phyloP scores from a whole-genome alignment of 2,888 invertebrate species.

The Muschampia plurimacula region DNA sequence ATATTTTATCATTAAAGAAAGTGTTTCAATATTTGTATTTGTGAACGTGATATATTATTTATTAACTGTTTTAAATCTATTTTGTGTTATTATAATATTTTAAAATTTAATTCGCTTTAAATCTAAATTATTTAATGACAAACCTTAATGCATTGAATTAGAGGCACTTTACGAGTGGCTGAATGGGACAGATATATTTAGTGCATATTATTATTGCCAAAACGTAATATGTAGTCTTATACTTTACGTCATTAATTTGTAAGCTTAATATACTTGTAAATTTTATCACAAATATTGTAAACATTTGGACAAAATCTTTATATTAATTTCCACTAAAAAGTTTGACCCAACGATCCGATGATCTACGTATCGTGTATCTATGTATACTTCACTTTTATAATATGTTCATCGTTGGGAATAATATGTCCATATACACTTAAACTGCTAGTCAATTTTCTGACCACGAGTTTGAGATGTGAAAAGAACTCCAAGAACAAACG shows the following conservation, averaged over 20 bases:
- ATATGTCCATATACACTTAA: neutral
- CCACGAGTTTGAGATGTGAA: neutral
- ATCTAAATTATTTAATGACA: constrained; percentile 49
- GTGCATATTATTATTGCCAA: constrained; percentile 69
- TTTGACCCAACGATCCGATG: constrained; percentile 2
- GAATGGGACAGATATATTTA: constrained; percentile 58
- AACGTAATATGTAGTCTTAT: constrained; percentile 57
- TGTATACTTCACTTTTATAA: constrained; percentile 9
- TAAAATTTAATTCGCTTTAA: constrained; percentile 53
- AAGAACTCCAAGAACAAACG: neutral
- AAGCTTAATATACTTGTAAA: constrained; percentile 71
- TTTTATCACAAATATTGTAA: constrained; percentile 81
- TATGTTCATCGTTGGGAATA: neutral
- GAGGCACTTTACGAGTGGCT: constrained; percentile 80
- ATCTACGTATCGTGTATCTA: neutral
- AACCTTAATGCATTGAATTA: constrained; percentile 62
- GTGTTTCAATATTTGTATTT: constrained; percentile 60
- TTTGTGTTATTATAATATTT: constrained; percentile 43
- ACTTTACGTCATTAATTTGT: constrained; percentile 52
- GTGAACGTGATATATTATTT: constrained; percentile 58
- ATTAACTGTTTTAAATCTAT: constrained; percentile 54
- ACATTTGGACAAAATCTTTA: constrained; percentile 73
- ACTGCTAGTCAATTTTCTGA: neutral
- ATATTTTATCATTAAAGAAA: constrained; percentile 53
- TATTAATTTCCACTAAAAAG: constrained; percentile 17